These are phyloP conservation scores for Rhagonycha lutea DNA, from an alignment of 2,888 invertebrate genomes.

Conservation along the genomic window DNA sequence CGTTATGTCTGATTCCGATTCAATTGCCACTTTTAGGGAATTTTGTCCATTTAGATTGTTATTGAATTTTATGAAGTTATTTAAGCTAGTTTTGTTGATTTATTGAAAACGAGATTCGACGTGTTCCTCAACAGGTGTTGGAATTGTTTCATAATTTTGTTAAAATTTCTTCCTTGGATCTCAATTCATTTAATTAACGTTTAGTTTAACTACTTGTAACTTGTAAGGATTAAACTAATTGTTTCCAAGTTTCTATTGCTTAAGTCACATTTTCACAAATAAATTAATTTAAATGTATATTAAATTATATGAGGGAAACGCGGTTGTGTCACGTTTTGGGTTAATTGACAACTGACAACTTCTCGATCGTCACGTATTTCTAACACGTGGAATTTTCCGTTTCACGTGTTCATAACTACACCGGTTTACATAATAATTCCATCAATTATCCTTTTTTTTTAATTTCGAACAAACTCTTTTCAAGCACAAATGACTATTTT, in stretches of 20 bases:
- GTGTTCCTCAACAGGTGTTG: constrained; percentile 26
- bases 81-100: constrained; percentile 23
- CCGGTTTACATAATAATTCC: not conserved
- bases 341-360: not conserved
- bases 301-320: not conserved
- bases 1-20: constrained; percentile 46
- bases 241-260: not conserved
- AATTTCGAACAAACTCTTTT: not conserved
- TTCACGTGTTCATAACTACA: not conserved
- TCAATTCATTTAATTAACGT: not conserved
- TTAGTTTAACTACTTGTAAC: not conserved
- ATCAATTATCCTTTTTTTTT: not conserved
- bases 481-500: too few species aligned
- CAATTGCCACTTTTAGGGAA: constrained; percentile 40
- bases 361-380: not conserved
- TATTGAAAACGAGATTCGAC: constrained; percentile 3
- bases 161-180: not conserved
- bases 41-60: constrained; percentile 34
- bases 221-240: not conserved
- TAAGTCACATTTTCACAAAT: not conserved
- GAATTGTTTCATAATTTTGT: not conserved
- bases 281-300: not conserved
- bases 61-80: constrained; percentile 30
- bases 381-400: not conserved
- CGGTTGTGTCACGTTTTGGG: not conserved